Base-by-base conservation (phyloP, 2,888 invertebrate genomes). In the Mythimna impura region DNA sequence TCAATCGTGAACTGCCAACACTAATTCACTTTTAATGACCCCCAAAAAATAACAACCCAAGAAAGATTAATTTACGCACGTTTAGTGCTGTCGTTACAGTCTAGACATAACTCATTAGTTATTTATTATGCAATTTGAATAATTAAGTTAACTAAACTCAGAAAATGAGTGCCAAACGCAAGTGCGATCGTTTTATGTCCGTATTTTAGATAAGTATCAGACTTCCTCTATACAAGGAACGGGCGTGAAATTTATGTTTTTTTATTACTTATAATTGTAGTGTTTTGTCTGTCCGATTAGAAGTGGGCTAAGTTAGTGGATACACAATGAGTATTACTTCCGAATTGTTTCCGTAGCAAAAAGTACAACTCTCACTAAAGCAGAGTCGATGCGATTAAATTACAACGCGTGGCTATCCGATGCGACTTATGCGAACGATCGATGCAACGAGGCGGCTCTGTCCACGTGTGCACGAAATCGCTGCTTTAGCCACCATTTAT, bases 41-140 rank as follows among this genome's bases (percentile, higher is more conserved):
- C 50, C 50, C 20, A 52, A 52, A 52, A 52, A 52, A 52, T 50
- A 50, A 50, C 50, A 50, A 20, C 3, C 8, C 9, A n/a, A 3
- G 50, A 52, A 52, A n/a, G 47, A 52, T 52, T 52, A 40, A 58
- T 50, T 34, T 34, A 3, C 34, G n/a, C 43, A 8, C 30, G 20
- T 55, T 63, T n/a, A 20, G 25, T 65, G 40, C 50, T 65, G 43
- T 8, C 70, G 20, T 62, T 79, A 71, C 68, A 57, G 75, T 40
- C 62, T 67, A 63, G 66, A 73, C 61, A 64, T 71, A 77, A 71
- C 65, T 76, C 25, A 57, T 73, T 63, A 58, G 17, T 66, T 76
- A 80, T 78, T 85, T 79, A 86, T 67, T 72, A 74, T 54, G 58
- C 71, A 62, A 84, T 84, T 81, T 81, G 60, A 76, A 76, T 86